phyloP scores from a whole-genome alignment of 64 coral and sea anemone species.

The Acropora yongei region DNA sequence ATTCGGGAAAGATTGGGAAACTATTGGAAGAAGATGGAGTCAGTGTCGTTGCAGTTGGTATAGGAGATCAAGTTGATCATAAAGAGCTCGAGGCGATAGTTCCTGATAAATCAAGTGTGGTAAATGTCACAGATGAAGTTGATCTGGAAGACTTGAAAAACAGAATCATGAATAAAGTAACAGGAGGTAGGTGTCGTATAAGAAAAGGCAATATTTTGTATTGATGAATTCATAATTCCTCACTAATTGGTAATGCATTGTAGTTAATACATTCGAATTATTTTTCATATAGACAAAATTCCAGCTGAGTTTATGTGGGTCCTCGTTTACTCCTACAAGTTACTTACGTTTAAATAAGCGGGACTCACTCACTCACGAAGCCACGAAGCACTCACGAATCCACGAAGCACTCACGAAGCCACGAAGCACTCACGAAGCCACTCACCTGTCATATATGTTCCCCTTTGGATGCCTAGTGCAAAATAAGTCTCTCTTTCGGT shows the following conservation, averaged over 20 bases:
- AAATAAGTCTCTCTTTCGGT: neutral
- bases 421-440: too few species aligned
- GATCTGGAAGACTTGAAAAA: constrained; percentile 35
- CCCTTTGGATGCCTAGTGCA: neutral
- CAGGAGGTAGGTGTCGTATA: constrained; percentile 50
- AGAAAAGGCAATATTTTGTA: neutral
- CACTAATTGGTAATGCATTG: too few species aligned
- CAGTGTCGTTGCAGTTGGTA: constrained; percentile 64
- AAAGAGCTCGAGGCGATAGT: constrained; percentile 60
- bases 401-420: too few species aligned
- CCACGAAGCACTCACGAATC: too few species aligned
- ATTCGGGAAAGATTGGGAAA: constrained; percentile 27
- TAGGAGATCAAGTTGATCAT: constrained; percentile 56
- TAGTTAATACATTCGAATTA: too few species aligned
- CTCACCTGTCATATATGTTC: too few species aligned
- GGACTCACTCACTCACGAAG: too few species aligned
- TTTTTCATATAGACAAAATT: too few species aligned
- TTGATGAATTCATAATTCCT: neutral
- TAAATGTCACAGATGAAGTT: constrained; percentile 40
- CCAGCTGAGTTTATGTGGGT: too few species aligned
- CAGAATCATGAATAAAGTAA: constrained; percentile 62
- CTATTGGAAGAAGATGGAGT: constrained; percentile 53
- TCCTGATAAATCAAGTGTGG: constrained; percentile 65
- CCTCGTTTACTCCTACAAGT: too few species aligned
- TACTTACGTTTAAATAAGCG: too few species aligned